Conservation (phyloP, 1,140 invertebrate species). For the Polyergus mexicanus region DNA sequence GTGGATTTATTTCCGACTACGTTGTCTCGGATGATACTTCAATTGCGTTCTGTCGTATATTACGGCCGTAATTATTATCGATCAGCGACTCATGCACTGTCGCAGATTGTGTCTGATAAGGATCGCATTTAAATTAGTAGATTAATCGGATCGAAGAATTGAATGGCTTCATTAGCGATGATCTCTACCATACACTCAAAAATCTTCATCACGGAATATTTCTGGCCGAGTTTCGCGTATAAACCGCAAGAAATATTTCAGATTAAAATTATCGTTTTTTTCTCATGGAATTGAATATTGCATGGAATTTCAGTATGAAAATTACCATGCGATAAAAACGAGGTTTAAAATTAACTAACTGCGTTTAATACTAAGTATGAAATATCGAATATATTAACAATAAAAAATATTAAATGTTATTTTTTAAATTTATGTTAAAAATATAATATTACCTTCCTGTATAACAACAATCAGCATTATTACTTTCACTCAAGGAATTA, state of each 20-base stretch:
- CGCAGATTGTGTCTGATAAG: conserved; percentile 68
- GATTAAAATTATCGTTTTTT: neutral
- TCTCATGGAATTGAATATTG: too few relatives aligned
- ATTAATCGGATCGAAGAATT: conserved; percentile 18
- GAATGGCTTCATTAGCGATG: neutral
- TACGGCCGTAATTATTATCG: conserved; percentile 24
- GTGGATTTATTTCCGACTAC: conserved; percentile 33
- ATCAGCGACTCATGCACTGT: conserved; percentile 60
- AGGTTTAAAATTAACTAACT: neutral
- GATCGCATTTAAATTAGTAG: conserved; percentile 56
- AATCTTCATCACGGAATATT: neutral
- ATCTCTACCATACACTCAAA: neutral
- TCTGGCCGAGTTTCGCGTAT: neutral
- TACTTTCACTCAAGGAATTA: neutral
- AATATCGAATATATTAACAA: neutral
- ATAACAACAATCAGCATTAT: neutral
- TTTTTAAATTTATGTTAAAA: neutral
- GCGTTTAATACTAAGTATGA: neutral
- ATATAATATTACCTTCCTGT: neutral
- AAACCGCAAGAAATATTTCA: neutral
- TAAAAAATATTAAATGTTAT: neutral
- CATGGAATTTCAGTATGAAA: neutral
- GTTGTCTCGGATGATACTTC: conserved; percentile 42
- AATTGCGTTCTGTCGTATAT: conserved; percentile 29
- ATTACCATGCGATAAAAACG: neutral